Conservation (phyloP, 2,113 vertebrate genomes). For the Spea multiplicata region DNA sequence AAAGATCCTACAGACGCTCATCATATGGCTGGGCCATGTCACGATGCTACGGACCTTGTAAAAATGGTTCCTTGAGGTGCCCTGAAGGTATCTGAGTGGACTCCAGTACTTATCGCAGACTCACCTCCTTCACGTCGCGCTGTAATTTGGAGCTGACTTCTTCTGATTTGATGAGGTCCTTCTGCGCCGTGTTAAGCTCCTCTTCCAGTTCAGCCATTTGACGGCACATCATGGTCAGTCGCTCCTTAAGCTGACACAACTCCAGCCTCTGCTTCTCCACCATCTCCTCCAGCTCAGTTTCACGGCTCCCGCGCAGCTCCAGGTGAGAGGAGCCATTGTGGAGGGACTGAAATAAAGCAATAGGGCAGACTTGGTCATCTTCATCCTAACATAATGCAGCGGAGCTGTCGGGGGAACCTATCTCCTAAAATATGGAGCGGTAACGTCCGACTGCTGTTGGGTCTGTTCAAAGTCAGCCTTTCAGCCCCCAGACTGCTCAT, state of each 20-base stretch:
- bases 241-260: slow-evolving; percentile 83
- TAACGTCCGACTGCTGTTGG: no score
- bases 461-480: no score
- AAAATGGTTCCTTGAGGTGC: no score
- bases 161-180: slow-evolving; percentile 84
- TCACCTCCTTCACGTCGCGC: slow-evolving; percentile 87
- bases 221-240: slow-evolving; percentile 83
- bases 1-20: no score
- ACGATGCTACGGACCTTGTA: no score
- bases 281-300: slow-evolving; percentile 74
- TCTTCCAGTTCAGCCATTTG: slow-evolving; percentile 90
- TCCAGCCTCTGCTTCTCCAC: slow-evolving; percentile 81
- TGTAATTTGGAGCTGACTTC: slow-evolving; percentile 86
- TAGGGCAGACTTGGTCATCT: no score
- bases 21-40: no score
- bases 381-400: no score
- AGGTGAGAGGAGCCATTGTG: slow-evolving; percentile 77
- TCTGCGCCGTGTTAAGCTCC: slow-evolving; percentile 80
- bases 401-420: no score
- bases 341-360: slow-evolving; percentile 64
- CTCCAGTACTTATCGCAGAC: slow-evolving; percentile 18
- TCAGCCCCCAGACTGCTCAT: no score
- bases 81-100: no score
- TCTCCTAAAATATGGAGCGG: no score
- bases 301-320: slow-evolving; percentile 63